Conservation (phyloP, 2,797 vertebrate genomes). For the Basileuterus tristriatus region DNA sequence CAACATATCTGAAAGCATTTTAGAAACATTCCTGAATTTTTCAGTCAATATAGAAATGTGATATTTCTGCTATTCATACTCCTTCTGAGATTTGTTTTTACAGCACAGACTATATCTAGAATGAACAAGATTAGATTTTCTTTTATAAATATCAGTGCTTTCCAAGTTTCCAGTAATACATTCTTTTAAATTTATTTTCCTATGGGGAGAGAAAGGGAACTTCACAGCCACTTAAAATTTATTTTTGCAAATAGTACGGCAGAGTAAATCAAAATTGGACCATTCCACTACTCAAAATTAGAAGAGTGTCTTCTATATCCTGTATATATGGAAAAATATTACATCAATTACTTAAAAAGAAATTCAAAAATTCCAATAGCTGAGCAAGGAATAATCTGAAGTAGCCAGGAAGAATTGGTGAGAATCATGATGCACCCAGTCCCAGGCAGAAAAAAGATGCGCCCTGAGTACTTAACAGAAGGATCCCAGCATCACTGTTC, state of each 20-base stretch:
- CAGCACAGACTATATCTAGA: neutral
- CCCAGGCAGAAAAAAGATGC: neutral
- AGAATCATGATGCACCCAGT: neutral
- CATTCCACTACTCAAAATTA: neutral
- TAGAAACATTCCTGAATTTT: neutral
- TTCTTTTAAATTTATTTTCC: neutral
- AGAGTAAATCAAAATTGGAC: neutral
- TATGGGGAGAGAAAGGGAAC: neutral
- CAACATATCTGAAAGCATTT: neutral
- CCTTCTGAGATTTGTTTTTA: neutral
- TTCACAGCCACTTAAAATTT: neutral
- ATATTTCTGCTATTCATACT: neutral
- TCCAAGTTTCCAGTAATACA: neutral
- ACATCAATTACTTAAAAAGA: neutral
- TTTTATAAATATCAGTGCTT: neutral
- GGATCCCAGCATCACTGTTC: neutral
- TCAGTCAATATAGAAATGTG: neutral
- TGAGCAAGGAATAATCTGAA: neutral
- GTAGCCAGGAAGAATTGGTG: neutral
- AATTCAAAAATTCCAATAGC: neutral
- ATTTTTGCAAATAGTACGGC: neutral
- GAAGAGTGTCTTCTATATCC: neutral
- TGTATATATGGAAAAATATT: neutral
- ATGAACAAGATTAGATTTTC: neutral
- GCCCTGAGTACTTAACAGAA: neutral